Evolutionary conservation across 2,113 vertebrate species (phyloP).

Genomic region (Probosciger aterrimus): DNA sequence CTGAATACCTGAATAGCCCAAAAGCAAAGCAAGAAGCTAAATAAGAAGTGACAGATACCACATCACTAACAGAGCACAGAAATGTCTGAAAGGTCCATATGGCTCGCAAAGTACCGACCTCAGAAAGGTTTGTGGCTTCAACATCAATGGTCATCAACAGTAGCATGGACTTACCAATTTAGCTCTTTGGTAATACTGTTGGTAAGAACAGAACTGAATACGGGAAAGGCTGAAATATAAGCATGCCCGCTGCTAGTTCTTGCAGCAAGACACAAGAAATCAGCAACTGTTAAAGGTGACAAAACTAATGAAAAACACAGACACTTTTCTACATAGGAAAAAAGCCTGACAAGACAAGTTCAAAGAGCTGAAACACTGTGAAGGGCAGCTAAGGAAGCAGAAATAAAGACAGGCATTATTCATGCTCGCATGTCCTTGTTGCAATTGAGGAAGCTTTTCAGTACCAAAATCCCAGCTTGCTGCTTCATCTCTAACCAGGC

Average conservation of each 20-base stretch:
- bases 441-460: neutral
- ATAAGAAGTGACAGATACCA: neutral
- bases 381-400: neutral
- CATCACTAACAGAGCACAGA: neutral
- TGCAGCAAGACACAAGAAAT: neutral
- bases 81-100: neutral
- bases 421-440: neutral
- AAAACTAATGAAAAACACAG: neutral
- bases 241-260: neutral
- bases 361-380: neutral
- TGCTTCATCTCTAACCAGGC: neutral
- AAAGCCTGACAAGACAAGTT: neutral
- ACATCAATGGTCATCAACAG: neutral
- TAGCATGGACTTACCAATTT: rapidly evolving
- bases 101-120: neutral
- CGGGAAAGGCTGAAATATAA: neutral
- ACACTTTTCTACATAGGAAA: neutral
- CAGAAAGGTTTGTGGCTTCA: neutral
- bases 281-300: neutral
- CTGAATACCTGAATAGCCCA: neutral
- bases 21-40: neutral
- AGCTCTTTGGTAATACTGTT: neutral
- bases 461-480: neutral
- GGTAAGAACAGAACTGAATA: neutral
- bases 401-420: neutral